Evolutionary conservation across 2,113 vertebrate genomes (phyloP).

Genomic region (Mesoclemmys tuberculata): DNA sequence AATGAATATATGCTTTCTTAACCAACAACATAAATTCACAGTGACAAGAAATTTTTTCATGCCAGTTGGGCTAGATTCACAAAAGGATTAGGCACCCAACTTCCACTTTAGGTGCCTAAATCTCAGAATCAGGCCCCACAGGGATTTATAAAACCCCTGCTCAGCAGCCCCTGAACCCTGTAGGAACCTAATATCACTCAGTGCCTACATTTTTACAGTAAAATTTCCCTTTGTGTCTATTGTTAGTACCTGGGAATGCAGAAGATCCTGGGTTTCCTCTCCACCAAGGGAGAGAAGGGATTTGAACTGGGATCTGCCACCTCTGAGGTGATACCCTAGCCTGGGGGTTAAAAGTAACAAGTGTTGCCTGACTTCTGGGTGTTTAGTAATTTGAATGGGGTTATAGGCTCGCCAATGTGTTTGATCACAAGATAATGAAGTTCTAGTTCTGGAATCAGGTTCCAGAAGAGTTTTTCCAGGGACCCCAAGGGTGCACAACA

Average conservation of each 20-base stretch:
- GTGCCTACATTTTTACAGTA: not conserved
- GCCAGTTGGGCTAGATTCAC: not conserved
- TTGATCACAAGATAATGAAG: too few relatives aligned
- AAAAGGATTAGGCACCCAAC: not conserved
- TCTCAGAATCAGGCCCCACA: not conserved
- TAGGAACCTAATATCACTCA: not conserved
- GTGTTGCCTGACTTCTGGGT: too few relatives aligned
- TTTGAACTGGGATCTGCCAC: not conserved
- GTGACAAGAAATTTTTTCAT: not conserved
- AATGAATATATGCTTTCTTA: not conserved
- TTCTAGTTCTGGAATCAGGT: too few relatives aligned
- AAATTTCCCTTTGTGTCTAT: not conserved
- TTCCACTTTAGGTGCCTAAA: not conserved
- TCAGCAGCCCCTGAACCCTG: not conserved
- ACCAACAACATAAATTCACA: not conserved
- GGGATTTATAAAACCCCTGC: not conserved
- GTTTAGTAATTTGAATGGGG: too few relatives aligned
- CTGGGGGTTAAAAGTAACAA: not conserved
- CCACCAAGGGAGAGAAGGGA: not conserved
- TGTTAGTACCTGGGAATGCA: not conserved
- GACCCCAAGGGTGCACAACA: too few relatives aligned
- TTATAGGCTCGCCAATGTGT: too few relatives aligned
- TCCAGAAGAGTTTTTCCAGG: too few relatives aligned
- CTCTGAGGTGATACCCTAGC: not conserved
- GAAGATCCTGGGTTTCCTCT: not conserved